Evolutionary conservation across 2,888 invertebrate species (phyloP), one percentile per base, ranked within the genome.

Genomic region (Ryuthela nishihirai): DNA sequence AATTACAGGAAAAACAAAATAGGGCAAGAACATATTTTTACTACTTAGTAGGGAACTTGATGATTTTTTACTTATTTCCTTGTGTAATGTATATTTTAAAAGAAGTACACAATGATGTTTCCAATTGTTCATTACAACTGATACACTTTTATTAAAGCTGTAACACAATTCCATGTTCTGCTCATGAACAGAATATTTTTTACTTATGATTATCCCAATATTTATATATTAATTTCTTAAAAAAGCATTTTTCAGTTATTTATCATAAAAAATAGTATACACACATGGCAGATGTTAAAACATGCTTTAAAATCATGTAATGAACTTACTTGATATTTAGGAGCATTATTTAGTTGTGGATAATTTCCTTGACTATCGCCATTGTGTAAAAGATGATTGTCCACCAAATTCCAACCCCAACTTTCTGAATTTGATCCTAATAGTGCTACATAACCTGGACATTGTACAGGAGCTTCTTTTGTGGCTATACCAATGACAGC

Each of bases 391-490:
- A 98, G 82, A 77, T 90, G 86, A 79, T 97, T 98, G 78, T 98
- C 97, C 45, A 98, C 97, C 69, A 99, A 81, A 81, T 98, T 98
- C 98, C 98, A 99, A 12, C 98, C 98, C 98, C 98, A 99, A 71
- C 94, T 95, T 74, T 97, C 88, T 73, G 93, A 91, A 78, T 98
- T 94, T 4, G 90, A 88, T 25, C 98, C 98, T 64, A 98, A 78
- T 56, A 99, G 78, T 7, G 95, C 89, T 45, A 95, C 88, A 79
- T 99, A 99, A 50, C 98, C 97, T 70, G 88, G 90, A 74, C 91
- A 90, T 74, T 97, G 90, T 63, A 97, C 78, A 34, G 90, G 83
- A 9, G 97, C 93, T 72, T 97, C 92, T 78, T 88, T 90, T 1
- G 94, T 94, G 40, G 94, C 89, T 70, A 95, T 85, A 34, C 93